Evolutionary conservation across 2,888 invertebrate genomes (phyloP).

Genomic region (Drosophila fungiperda): DNA sequence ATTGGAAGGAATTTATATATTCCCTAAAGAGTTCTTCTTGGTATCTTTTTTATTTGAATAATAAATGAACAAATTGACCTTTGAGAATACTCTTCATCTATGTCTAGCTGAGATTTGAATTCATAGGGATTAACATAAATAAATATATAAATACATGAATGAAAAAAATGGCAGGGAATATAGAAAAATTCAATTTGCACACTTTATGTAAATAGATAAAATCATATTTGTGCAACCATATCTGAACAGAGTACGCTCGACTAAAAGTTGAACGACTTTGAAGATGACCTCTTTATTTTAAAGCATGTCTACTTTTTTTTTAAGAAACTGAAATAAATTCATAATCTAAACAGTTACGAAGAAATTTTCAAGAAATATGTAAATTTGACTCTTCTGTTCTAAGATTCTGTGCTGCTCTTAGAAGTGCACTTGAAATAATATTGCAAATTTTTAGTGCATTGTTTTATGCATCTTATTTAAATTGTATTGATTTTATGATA

Average conservation of each 20-base stretch:
- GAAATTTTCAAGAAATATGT: background rate
- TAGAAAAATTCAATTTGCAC: background rate
- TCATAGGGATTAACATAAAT: constrained; percentile 29
- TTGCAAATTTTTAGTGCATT: background rate
- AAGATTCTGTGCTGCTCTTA: background rate
- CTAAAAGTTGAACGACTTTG: background rate
- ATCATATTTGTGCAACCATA: background rate
- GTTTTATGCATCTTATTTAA: background rate
- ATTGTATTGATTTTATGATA: background rate
- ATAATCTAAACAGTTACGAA: background rate
- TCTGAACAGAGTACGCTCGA: background rate
- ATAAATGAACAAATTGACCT: background rate
- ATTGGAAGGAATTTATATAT: background rate
- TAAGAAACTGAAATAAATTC: background rate
- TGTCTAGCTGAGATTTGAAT: constrained; percentile 25
- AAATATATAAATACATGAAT: background rate
- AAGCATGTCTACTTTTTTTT: background rate
- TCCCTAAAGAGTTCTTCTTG: background rate
- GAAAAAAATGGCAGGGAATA: background rate
- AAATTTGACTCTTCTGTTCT: background rate
- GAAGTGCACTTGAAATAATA: background rate
- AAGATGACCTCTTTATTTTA: background rate
- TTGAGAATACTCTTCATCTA: background rate
- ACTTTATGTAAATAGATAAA: constrained; percentile 8
- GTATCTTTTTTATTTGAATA: background rate